A percentile compares a stretch with the other conserved stretches of the same genome.
Evolutionary conservation across 2,113 vertebrate species (phyloP).

Genomic region (Periophthalmus modestus): DNA sequence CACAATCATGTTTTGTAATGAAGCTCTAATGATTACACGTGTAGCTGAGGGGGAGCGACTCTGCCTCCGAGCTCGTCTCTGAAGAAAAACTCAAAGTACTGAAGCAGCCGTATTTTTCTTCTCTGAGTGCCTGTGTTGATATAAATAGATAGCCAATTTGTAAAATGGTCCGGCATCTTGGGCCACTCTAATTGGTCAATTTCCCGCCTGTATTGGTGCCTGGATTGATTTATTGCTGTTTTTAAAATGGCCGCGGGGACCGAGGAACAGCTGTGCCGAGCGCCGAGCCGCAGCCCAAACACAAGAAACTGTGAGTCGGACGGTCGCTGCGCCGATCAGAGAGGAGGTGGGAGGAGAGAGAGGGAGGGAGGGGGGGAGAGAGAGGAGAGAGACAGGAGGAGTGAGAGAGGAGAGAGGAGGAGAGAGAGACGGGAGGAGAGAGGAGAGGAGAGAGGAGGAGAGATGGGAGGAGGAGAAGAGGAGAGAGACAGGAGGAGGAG

Average conservation of each 20-base stretch:
- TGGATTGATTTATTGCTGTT: constrained; percentile 86
- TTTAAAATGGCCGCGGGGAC: constrained; percentile 81
- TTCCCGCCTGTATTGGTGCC: constrained; percentile 84
- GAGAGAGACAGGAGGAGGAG: no score
- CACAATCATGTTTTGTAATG: not conserved
- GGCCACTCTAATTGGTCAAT: constrained; percentile 86
- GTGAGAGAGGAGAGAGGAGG: no score
- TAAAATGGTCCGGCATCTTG: constrained; percentile 83
- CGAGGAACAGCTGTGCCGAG: constrained; percentile 79
- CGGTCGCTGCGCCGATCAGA: no score
- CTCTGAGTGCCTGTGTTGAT: constrained; percentile 67
- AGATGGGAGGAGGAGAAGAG: no score
- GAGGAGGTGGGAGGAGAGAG: no score
- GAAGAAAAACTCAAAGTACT: constrained; percentile 60
- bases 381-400: no score
- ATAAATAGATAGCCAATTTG: constrained; percentile 86
- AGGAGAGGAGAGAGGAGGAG: no score
- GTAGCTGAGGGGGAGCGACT: constrained; percentile 47
- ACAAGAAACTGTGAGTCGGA: constrained; percentile 75
- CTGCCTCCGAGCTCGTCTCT: constrained; percentile 47
- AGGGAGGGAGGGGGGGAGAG: no score
- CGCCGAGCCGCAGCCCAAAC: constrained; percentile 68
- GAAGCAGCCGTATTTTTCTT: constrained; percentile 69
- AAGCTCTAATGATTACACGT: constrained; percentile 2
- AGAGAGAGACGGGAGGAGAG: no score